Conservation (phyloP, 2,888 invertebrate species). For the Chouioia cunea region DNA sequence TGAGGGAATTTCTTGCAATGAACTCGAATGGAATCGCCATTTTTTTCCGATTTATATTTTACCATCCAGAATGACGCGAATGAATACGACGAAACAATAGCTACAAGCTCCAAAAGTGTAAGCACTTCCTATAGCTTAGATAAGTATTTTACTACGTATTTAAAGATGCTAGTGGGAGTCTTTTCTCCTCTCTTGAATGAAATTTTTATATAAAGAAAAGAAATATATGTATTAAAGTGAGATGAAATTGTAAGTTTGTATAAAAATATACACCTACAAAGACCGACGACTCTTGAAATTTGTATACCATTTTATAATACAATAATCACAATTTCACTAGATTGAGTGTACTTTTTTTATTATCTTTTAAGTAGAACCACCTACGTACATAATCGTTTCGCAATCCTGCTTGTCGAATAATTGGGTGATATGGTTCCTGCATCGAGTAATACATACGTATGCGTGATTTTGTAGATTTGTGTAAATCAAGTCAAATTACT, state of each 20-base stretch:
- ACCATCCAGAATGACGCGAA: slow-evolving; percentile 2
- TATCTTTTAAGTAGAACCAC: too few relatives aligned
- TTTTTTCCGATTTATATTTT: slow-evolving; percentile 9
- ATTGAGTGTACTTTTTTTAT: not conserved
- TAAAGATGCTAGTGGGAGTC: slow-evolving; percentile 3
- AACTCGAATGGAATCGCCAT: not conserved
- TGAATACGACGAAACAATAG: not conserved
- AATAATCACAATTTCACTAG: slow-evolving; percentile 17
- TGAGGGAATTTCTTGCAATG: too few relatives aligned
- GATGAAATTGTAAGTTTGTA: slow-evolving; percentile 25
- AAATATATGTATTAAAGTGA: slow-evolving; percentile 7
- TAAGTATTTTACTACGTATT: slow-evolving; percentile 12
- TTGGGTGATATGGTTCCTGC: too few relatives aligned
- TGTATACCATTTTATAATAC: slow-evolving; percentile 18
- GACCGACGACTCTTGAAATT: slow-evolving; percentile 18
- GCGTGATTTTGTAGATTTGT: too few relatives aligned
- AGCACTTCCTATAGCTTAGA: slow-evolving; percentile 2
- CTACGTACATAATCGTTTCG: too few relatives aligned
- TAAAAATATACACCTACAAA: slow-evolving; percentile 21
- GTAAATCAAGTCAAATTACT: too few relatives aligned
- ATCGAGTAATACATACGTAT: too few relatives aligned
- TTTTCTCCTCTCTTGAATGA: not conserved
- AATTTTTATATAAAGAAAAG: slow-evolving; percentile 5
- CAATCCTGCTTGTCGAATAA: too few relatives aligned
- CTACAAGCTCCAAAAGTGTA: slow-evolving; percentile 22